A percentile compares a stretch with the other conserved stretches of the same genome.
These are phyloP conservation scores for Cyaniris semiargus DNA, from an alignment of 2,888 invertebrate genomes.

Conservation along the genomic window DNA sequence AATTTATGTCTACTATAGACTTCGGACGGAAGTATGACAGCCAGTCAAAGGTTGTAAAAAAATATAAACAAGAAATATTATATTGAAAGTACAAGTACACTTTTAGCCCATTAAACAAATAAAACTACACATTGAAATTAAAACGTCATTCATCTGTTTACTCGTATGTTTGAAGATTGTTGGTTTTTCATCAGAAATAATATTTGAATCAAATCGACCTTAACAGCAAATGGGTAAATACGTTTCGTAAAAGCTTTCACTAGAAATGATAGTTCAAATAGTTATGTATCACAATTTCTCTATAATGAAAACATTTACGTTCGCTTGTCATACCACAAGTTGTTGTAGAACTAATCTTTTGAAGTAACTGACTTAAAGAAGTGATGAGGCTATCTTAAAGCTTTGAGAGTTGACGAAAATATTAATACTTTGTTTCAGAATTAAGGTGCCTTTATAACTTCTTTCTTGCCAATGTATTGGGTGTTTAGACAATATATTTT, in stretches of 20 bases:
- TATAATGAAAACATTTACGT: slow-evolving; percentile 26
- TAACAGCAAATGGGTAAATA: slow-evolving; percentile 24
- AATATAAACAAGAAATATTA: too few relatives aligned
- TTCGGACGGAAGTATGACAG: too few relatives aligned
- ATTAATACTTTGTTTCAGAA: too few relatives aligned
- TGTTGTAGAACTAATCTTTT: neutral
- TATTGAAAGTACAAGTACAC: too few relatives aligned
- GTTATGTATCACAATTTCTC: slow-evolving; percentile 28
- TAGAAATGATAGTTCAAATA: slow-evolving; percentile 11
- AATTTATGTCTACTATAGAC: too few relatives aligned
- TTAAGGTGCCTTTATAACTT: too few relatives aligned
- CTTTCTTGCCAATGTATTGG: too few relatives aligned
- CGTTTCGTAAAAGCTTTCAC: slow-evolving; percentile 24
- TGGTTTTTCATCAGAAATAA: slow-evolving; percentile 16
- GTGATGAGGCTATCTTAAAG: neutral
- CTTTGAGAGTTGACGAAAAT: too few relatives aligned
- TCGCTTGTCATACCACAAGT: neutral
- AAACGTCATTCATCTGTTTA: neutral
- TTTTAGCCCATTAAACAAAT: too few relatives aligned
- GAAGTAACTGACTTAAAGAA: neutral
- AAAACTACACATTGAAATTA: slow-evolving; percentile 2
- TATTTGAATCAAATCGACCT: slow-evolving; percentile 30
- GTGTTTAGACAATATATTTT: too few relatives aligned
- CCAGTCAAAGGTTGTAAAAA: too few relatives aligned
- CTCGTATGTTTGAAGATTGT: slow-evolving; percentile 21